phyloP scores from a whole-genome alignment of 2,888 invertebrate species.

The Lacanobia oleracea region DNA sequence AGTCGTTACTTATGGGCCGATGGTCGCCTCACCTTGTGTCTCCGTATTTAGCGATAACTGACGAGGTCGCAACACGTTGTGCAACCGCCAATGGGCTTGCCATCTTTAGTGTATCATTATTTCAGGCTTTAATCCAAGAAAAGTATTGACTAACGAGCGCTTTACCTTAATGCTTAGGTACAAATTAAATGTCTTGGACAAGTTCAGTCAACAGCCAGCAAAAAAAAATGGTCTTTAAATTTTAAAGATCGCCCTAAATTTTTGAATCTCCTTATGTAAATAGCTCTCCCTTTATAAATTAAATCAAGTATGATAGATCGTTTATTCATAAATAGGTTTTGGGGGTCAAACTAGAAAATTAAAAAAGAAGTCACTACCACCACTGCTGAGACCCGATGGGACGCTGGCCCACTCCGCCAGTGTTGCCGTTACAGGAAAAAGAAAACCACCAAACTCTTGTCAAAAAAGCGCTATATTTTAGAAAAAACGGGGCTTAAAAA shows the following conservation, averaged over 20 bases:
- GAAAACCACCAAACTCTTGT: too few relatives aligned
- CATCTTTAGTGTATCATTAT: slow-evolving; percentile 77
- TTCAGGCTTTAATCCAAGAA: slow-evolving; percentile 69
- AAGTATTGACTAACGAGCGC: slow-evolving; percentile 54
- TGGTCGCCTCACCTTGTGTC: slow-evolving; percentile 84
- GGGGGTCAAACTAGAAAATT: too few relatives aligned
- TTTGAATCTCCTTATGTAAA: neutral
- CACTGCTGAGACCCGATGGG: too few relatives aligned
- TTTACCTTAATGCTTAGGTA: slow-evolving; percentile 24
- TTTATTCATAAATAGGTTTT: neutral
- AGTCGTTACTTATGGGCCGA: slow-evolving; percentile 78
- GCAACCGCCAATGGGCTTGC: slow-evolving; percentile 79
- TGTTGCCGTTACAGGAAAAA: too few relatives aligned
- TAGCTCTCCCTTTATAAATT: neutral
- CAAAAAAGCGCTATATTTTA: too few relatives aligned
- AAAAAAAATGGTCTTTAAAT: neutral
- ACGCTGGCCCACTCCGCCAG: too few relatives aligned
- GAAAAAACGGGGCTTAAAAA: too few relatives aligned
- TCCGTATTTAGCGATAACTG: slow-evolving; percentile 85
- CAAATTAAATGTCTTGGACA: slow-evolving; percentile 1
- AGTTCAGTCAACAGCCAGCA: neutral
- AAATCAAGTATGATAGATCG: neutral
- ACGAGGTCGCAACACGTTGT: slow-evolving; percentile 83
- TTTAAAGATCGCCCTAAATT: neutral
- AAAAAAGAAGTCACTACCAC: too few relatives aligned